These are phyloP conservation scores for Seladonia tumulorum DNA, from an alignment of 2,888 invertebrate genomes.

Conservation along the genomic window DNA sequence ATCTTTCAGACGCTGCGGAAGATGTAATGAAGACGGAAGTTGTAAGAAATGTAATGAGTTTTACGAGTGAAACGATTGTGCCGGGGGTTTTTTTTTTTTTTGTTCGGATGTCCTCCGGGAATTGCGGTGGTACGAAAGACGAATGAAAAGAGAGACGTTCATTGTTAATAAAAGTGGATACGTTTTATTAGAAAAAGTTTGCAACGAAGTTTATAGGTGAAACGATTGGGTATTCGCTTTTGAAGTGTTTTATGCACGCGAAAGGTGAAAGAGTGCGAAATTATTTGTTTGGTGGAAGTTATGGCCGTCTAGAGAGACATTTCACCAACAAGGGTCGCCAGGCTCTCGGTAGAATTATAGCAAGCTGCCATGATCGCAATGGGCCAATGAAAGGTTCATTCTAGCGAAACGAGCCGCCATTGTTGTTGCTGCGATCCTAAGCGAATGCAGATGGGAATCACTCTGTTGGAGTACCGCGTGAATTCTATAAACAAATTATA, in stretches of 20 bases:
- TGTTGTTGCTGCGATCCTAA: too few species aligned
- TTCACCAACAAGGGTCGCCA: too few species aligned
- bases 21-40: slow-evolving; percentile 8
- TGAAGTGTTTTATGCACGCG: background rate
- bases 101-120: background rate
- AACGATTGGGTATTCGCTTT: background rate
- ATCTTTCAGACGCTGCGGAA: background rate
- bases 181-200: background rate
- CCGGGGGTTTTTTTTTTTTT: background rate
- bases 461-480: too few species aligned
- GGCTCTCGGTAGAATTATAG: too few species aligned
- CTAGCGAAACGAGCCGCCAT: too few species aligned
- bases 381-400: too few species aligned
- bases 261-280: background rate
- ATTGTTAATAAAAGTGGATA: background rate
- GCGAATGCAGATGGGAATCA: too few species aligned
- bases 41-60: slow-evolving; percentile 2
- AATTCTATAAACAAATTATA: too few species aligned
- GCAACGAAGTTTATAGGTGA: background rate
- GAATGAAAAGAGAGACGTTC: background rate
- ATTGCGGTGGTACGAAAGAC: background rate
- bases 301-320: too few species aligned
- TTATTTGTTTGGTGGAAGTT: too few species aligned
- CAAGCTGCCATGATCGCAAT: too few species aligned
- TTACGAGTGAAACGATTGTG: background rate